Conservation (phyloP, 1,140 invertebrate genomes). For the Pinna nobilis region DNA sequence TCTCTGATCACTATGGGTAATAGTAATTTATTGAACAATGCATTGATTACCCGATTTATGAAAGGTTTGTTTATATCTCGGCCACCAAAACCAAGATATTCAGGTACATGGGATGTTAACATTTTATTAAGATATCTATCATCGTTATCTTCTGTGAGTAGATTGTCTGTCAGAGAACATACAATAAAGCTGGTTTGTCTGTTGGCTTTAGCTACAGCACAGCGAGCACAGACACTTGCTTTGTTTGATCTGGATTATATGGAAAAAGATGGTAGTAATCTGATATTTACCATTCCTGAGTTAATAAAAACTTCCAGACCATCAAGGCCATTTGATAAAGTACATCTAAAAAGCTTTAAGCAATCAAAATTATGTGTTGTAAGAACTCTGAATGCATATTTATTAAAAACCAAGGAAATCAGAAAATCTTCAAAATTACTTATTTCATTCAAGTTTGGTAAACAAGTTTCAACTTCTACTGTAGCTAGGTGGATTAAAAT, state of each 20-base stretch:
- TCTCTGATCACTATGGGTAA: conserved; percentile 1
- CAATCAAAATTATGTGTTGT: conserved; percentile 10
- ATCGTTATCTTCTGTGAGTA: conserved; percentile 4
- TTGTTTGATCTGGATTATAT: conserved; percentile 8
- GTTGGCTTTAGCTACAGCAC: conserved; percentile 18
- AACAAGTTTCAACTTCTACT: conserved; percentile 7
- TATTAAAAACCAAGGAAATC: neutral
- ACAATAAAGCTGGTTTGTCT: conserved; percentile 17
- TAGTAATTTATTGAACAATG: neutral
- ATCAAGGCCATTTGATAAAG: neutral
- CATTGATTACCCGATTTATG: conserved; percentile 22
- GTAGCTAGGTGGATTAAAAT: conserved; percentile 14
- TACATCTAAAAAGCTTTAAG: neutral
- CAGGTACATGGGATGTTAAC: conserved; percentile 20
- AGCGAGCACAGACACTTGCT: conserved; percentile 20
- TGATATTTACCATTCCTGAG: neutral
- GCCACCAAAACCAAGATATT: conserved; percentile 8
- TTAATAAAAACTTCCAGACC: conserved; percentile 18
- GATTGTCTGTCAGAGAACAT: neutral
- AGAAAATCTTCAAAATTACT: neutral
- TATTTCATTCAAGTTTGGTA: conserved; percentile 12
- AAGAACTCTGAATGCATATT: conserved; percentile 9
- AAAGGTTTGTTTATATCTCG: conserved; percentile 22
- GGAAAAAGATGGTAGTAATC: neutral
- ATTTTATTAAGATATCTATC: conserved; percentile 11